A percentile compares a stretch with the other conserved stretches of the same genome.
Conservation (phyloP, 1,140 invertebrate genomes). For the Pygmarrhopalites habei region DNA sequence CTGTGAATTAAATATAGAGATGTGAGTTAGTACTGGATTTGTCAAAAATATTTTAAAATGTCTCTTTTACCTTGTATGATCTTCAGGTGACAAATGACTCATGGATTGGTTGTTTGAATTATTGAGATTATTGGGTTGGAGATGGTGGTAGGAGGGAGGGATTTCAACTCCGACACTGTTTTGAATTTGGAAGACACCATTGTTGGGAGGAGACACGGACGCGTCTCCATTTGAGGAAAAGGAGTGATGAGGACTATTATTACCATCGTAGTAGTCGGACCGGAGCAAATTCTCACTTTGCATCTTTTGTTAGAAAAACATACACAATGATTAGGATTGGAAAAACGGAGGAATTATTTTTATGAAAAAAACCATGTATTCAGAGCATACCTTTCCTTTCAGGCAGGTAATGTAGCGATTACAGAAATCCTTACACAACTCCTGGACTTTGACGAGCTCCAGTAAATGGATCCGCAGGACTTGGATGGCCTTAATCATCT, state of each 20-base stretch:
- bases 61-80: too few species aligned
- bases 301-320: too few species aligned
- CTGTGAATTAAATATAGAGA: too few species aligned
- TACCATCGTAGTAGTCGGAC: slow-evolving; percentile 57
- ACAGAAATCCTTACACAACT: slow-evolving; percentile 94
- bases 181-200: slow-evolving; percentile 33
- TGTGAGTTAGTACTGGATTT: too few species aligned
- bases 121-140: slow-evolving; percentile 1
- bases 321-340: too few species aligned
- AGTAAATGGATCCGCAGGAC: slow-evolving; percentile 91
- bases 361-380: too few species aligned
- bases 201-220: slow-evolving; percentile 36
- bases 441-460: slow-evolving; percentile 92
- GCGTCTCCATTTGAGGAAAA: slow-evolving; percentile 38
- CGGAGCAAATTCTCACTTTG: slow-evolving; percentile 83
- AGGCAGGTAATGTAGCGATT: slow-evolving; percentile 90
- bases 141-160: slow-evolving; percentile 17
- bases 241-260: slow-evolving; percentile 38
- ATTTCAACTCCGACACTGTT: not conserved
- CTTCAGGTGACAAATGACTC: slow-evolving; percentile 28
- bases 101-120: not conserved
- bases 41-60: too few species aligned
- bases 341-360: too few species aligned
- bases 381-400: too few species aligned
- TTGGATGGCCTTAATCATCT: slow-evolving; percentile 96